Base-by-base conservation (phyloP, 2,797 vertebrate genomes). In the Ataeniobius toweri region DNA sequence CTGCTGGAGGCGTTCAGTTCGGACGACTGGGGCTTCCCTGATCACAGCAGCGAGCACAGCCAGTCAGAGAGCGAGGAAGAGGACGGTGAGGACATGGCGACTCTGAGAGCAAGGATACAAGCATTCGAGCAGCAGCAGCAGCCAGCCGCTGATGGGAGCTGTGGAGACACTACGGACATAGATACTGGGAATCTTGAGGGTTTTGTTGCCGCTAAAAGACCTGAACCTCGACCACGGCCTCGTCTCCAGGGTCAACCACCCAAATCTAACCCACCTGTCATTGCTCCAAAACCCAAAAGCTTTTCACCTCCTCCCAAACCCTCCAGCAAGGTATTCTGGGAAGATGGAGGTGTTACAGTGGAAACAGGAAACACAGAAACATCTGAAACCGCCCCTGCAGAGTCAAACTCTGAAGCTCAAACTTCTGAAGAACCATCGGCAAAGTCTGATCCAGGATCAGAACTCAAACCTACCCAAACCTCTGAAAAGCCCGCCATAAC, bases 91-190 rank as follows among this genome's bases (percentile, higher is more conserved):
- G 91, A 88, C 78, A 92, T 93, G 91, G 89, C 84, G 3, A 80
- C 93, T 59, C 89, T 98, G 86, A 93, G 93, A 84, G 96, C 96
- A 28, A 96, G 94, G 83, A 97, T 97, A 84, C 97, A 96, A 90
- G 96, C 95, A 36, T 97, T 97, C 56, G 97, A 97, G 87, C 92
- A 94, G 80, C 86, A 94, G 80, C 86, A 86, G 73, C 93, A 94
- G 79, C 87, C 85, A 68, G 85, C 50, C 59, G 73, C 72, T 14
- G 95, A 96, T 79, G 91, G 75, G 85, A 91, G 72, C 67, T 39
- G 78, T 12, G 84, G 85, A 53, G 95, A 92, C 3, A 0, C 24
- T n/a, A 51, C 41, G 56, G 59, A 44, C 77, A 7, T 2, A 48
- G 56, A 74, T 31, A n/a, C 73, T 0, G 71, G 28, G 50, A 75